A percentile compares a stretch with the other conserved stretches of the same genome.
Conservation (phyloP, 2,888 invertebrate species). For the Zaprionus bogoriensis region DNA sequence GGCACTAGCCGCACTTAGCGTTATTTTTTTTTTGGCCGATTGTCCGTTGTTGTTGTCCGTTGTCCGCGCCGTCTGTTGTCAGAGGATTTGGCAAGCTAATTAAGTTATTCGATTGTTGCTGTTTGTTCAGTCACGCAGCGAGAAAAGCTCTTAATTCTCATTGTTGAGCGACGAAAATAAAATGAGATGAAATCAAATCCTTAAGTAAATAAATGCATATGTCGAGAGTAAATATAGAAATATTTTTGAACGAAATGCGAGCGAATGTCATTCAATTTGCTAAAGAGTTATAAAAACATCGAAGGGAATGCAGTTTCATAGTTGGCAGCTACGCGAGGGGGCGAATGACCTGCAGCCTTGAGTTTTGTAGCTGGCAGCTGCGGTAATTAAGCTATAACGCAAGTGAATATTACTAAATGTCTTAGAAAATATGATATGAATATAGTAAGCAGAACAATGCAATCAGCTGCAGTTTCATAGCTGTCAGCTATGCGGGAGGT, state of each 20-base stretch:
- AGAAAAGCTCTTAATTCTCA: conserved; percentile 50
- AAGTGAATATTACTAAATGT: too few species aligned
- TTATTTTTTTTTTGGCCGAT: conserved; percentile 13
- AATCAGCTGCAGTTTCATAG: too few species aligned
- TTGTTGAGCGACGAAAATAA: conserved; percentile 14
- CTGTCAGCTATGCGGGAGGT: too few species aligned
- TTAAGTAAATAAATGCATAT: conserved; percentile 8
- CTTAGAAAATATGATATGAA: too few species aligned
- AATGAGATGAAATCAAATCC: not conserved
- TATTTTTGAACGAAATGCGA: not conserved
- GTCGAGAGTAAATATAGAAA: not conserved
- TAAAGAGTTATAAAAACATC: conserved; percentile 33
- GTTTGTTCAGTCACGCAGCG: conserved; percentile 52
- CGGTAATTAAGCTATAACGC: too few species aligned
- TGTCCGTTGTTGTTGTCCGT: conserved; percentile 19
- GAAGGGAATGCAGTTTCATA: not conserved
- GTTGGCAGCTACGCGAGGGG: conserved; percentile 3
- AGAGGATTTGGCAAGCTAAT: conserved; percentile 64
- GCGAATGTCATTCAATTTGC: conserved; percentile 6
- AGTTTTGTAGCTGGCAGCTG: too few species aligned
- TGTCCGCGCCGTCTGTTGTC: conserved; percentile 1
- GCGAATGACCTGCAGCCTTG: not conserved
- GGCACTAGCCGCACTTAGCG: conserved; percentile 10
- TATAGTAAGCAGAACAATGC: too few species aligned
- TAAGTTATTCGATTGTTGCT: conserved; percentile 59